These are phyloP conservation scores for Coboldia fuscipes DNA, from an alignment of 1,140 invertebrate genomes.

Conservation along the genomic window DNA sequence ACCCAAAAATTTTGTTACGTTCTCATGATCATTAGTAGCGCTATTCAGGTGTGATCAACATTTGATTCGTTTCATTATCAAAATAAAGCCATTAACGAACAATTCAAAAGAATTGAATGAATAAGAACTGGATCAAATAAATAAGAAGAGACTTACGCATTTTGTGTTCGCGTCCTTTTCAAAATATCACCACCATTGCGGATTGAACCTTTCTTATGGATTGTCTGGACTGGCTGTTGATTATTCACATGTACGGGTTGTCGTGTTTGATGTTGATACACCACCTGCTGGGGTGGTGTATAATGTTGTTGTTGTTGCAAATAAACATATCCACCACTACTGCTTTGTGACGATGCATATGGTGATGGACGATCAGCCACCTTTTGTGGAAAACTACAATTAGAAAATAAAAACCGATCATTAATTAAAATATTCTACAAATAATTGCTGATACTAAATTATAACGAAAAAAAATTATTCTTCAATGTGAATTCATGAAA, in stretches of 20 bases:
- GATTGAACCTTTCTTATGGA: slow-evolving; percentile 41
- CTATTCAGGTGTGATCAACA: no score
- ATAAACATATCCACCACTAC: slow-evolving; percentile 18
- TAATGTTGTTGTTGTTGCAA: slow-evolving; percentile 18
- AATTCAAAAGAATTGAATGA: no score
- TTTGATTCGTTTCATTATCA: no score
- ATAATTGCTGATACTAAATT: no score
- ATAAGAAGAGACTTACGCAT: slow-evolving; percentile 30
- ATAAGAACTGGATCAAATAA: no score
- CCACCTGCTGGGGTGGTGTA: slow-evolving; percentile 11
- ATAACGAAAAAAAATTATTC: no score
- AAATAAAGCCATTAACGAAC: no score
- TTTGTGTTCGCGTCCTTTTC: slow-evolving; percentile 40
- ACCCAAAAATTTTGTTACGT: no score
- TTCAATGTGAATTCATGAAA: no score
- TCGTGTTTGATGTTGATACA: slow-evolving; percentile 13
- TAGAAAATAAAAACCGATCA: neutral
- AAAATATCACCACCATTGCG: slow-evolving; percentile 41
- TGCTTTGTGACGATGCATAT: slow-evolving; percentile 6
- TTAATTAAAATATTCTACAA: neutral
- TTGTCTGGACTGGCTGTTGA: slow-evolving; percentile 22
- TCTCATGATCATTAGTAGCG: no score
- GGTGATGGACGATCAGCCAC: slow-evolving; percentile 15
- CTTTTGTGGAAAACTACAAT: slow-evolving; percentile 20
- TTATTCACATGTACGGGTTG: slow-evolving; percentile 19